Base-by-base conservation (phyloP, 2,797 vertebrate genomes). In the Acridotheres tristis region DNA sequence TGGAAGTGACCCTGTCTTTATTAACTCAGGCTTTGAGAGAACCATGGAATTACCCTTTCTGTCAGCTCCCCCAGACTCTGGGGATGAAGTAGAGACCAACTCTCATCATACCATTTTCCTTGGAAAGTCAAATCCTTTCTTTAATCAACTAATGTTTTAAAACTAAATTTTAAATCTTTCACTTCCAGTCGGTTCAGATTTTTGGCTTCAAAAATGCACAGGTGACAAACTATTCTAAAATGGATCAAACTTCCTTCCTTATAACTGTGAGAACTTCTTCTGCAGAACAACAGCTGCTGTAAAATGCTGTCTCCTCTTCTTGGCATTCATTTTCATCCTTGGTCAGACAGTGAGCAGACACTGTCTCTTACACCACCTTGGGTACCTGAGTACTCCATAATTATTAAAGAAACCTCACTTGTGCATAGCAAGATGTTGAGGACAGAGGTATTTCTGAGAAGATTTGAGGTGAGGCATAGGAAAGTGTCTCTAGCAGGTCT, bases 1-100 rank as follows among this genome's bases (percentile, higher is more conserved):
- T 94, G 76, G 85, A 87, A 38, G 59, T 88, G 85, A 93, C 96
- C 88, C 77, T 87, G 91, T 82, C 66, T 85, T 96, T 93, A 88
- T 89, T 91, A 89, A 77, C 72, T 95, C 72, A 10, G 14, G 57
- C 55, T 88, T 90, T 91, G 80, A 82, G 43, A 76, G 71, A 76
- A 55, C 43, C n/a, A 63, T 88, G 77, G 59, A 93, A 73, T 93
- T 84, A 82, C 53, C 57, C 43, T 84, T 88, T 75, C 66, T 83
- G 65, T 86, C 77, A 36, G n/a, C 48, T 86, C 55, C 77, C 14
- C 21, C 29, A 26, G 65, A 61, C 36, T 66, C 77, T 54, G 62
- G 36, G 73, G 66, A 78, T 85, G 50, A 85, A 32, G 13, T 48
- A 26, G 23, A 73, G 67, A 82, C 32, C 67, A 72, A 0, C 18